Base-by-base conservation (phyloP, 1,140 invertebrate genomes). In the Medauroidea extradentata region DNA sequence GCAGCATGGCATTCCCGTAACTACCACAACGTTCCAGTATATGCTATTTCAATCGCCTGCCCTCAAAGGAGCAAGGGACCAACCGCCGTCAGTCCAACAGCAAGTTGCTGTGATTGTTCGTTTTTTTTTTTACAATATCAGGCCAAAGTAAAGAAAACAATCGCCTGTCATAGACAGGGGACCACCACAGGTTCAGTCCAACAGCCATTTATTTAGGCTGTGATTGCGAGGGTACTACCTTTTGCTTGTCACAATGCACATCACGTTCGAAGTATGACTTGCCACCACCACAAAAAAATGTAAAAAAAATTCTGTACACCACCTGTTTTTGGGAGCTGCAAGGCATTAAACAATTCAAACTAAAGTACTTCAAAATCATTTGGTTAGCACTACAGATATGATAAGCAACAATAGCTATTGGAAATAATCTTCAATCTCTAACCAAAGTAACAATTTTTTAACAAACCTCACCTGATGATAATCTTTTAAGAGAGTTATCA, bases 201-300 rank as follows among this genome's bases (percentile, higher is more conserved):
- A 54, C 53, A 54, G 53, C 53, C 29, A 11, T 34, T 54, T 11
- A 34, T 21, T 43, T 14, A 25, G 42, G 53, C 53, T 54, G 53
- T 54, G 53, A 54, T 54, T 54, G 53, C 42, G 21, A 34, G n/a
- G 53, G 53, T 54, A 54, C 53, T 54, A 54, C 53, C 53, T 54
- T 54, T 0, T n/a, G 53, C 24, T 23, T 54, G 25, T 34, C 14
- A 16, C 21, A 16, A 3, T 34, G 18, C 49, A 52, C 53, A 16
- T 34, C 14, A 54, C 11, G 21, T 19, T 42, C 18, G 23, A 16
- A 41, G 41, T 25, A 18, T 42, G 34, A 24, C 24, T 46, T 46
- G 44, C 29, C 41, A 42, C 24, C 25, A 24, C 53, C 53, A 54
- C 41, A n/a, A 42, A 19, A 19, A 21, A 19, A 52, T 7, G 25